A percentile compares a stretch with the other conserved stretches of the same genome.
Evolutionary conservation across 2,888 invertebrate species (phyloP).

Genomic region (Clunio marinus): DNA sequence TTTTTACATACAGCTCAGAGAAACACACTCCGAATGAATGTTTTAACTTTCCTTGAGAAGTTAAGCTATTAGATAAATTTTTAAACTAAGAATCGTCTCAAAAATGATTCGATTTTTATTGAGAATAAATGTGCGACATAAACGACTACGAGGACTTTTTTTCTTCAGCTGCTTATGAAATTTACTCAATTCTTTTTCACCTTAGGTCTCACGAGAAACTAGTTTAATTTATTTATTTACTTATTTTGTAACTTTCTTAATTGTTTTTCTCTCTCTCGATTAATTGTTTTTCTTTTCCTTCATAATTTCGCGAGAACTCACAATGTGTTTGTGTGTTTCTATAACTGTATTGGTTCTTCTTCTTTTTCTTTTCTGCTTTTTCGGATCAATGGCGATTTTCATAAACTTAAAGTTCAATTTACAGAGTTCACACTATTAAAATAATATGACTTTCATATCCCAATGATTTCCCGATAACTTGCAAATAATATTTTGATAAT

Average conservation of each 20-base stretch:
- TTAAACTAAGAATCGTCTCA: too few species aligned
- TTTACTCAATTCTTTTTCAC: background rate
- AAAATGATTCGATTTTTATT: too few species aligned
- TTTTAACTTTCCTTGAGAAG: background rate
- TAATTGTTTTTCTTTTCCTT: slow-evolving; percentile 21
- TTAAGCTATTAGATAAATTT: too few species aligned
- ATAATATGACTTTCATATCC: background rate
- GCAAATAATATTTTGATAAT: background rate
- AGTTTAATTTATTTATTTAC: slow-evolving; percentile 7
- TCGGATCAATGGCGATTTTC: slow-evolving; percentile 39
- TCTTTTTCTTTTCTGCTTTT: slow-evolving; percentile 13
- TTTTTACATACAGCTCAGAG: background rate
- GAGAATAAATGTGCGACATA: too few species aligned
- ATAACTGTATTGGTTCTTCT: slow-evolving; percentile 32
- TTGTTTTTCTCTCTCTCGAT: slow-evolving; percentile 15
- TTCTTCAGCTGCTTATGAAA: too few species aligned
- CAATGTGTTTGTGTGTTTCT: slow-evolving; percentile 16
- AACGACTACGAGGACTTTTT: too few species aligned
- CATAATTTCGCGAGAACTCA: slow-evolving; percentile 28
- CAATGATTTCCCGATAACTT: background rate
- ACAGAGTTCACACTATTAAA: background rate
- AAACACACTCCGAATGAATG: slow-evolving; percentile 24
- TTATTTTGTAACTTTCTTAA: slow-evolving; percentile 28
- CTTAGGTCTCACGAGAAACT: slow-evolving; percentile 10
- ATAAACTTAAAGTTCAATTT: background rate